Evolutionary conservation across 2,888 invertebrate genomes (phyloP).

Genomic region (Platycheirus albimanus): DNA sequence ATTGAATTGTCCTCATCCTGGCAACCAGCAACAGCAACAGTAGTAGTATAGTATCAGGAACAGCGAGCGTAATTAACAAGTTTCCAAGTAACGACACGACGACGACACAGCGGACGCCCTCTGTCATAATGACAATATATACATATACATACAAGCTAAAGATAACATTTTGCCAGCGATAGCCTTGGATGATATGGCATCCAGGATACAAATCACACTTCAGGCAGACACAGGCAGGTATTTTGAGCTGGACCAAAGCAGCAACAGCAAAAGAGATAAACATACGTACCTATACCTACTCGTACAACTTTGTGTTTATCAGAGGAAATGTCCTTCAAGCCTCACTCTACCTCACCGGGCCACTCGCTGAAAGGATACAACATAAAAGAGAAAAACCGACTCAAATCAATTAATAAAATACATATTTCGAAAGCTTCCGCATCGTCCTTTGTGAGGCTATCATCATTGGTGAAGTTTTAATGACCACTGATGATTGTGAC

Average conservation of each 20-base stretch:
- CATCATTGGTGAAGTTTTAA: constrained; percentile 19
- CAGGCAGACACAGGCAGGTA: not conserved
- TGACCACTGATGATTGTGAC: constrained; percentile 29
- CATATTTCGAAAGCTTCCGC: constrained; percentile 24
- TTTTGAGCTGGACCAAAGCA: constrained; percentile 6
- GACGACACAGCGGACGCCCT: too few relatives aligned
- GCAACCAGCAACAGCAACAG: not conserved
- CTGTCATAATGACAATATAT: too few relatives aligned
- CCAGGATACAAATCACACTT: constrained; percentile 8
- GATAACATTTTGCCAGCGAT: constrained; percentile 21
- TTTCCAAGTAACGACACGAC: constrained; percentile 24
- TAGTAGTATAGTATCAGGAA: not conserved
- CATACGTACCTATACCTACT: too few relatives aligned
- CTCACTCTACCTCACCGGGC: too few relatives aligned
- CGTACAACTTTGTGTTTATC: not conserved
- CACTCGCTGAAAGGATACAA: not conserved
- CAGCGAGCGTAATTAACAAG: constrained; percentile 21
- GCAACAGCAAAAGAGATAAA: constrained; percentile 12
- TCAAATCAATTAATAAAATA: constrained; percentile 21
- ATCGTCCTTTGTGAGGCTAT: not conserved
- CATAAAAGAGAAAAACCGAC: not conserved
- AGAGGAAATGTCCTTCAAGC: not conserved
- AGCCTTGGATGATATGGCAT: constrained; percentile 20
- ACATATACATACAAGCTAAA: not conserved
- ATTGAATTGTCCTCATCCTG: constrained; percentile 18